Base-by-base conservation (phyloP, 2,113 vertebrate genomes). In the Phyllostomus discolor region DNA sequence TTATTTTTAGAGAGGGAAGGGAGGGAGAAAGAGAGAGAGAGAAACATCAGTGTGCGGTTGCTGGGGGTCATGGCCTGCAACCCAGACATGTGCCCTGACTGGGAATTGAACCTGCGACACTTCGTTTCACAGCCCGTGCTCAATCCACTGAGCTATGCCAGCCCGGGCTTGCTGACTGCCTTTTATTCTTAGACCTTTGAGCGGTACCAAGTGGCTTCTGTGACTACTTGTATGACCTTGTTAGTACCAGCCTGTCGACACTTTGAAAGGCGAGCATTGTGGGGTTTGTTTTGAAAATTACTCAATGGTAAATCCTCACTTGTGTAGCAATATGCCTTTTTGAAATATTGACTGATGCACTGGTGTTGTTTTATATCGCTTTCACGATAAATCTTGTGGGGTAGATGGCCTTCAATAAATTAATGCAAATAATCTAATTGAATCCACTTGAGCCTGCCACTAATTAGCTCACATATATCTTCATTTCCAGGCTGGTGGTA, bases 251-350 rank as follows among this genome's bases (percentile, higher is more conserved):
- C 50, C 50, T 95, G 94, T 91, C 96, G 95, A 22, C 69, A 86
- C 85, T 52, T 62, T 72, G 66, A 85, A 69, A 59, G 69, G 43
- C 67, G 69, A 84, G 7, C 62, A 69, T 92, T 50, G 82, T 48
- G 84, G n/a, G 82, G 79, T 92, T 94, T 92, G 88, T 96, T 95
- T 96, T 88, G 88, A 96, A 85, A 94, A 94, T 96, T 35, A 43
- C 82, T 93, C 88, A 70, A 16, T 64, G 72, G 64, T 35, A 88
- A 91, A 87, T 79, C 73, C 78, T 90, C 96, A 92, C 94, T 94
- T 96, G 52, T 83, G 41, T 19, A 91, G 54, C 73, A 72, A 35
- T 54, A 6, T 43, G 85, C 50, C 75, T 90, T 92, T 95, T 81
- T 66, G 81, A 94, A 95, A 87, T 70, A 57, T 54, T 87, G 85